Conservation (phyloP, 1,140 invertebrate species). For the Andricus grossulariae region DNA sequence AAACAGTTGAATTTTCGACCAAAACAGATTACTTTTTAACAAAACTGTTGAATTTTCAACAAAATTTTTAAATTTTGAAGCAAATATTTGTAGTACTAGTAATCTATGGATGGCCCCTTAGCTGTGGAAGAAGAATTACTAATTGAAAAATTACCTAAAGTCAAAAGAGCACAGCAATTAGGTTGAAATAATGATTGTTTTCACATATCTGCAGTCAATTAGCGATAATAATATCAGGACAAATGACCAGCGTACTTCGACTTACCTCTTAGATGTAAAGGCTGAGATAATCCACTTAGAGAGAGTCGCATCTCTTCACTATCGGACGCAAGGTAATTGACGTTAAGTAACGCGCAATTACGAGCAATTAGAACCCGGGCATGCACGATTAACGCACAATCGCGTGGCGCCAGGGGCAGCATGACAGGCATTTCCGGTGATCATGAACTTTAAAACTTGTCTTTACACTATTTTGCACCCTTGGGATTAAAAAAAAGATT, state of each 20-base stretch:
- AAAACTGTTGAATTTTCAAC: too few species aligned
- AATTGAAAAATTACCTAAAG: not conserved
- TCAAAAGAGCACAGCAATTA: not conserved
- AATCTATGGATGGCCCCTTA: too few species aligned
- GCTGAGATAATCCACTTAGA: conserved; percentile 37
- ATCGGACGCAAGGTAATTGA: conserved; percentile 47
- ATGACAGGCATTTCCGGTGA: not conserved
- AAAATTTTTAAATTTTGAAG: too few species aligned
- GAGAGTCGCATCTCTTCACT: conserved; percentile 29
- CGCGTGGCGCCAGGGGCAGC: conserved; percentile 5
- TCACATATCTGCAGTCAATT: not conserved
- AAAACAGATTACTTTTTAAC: too few species aligned
- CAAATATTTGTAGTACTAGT: too few species aligned
- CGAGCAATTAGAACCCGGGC: conserved; percentile 40
- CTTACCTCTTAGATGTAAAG: conserved; percentile 13
- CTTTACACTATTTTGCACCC: too few species aligned
- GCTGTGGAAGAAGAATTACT: not conserved
- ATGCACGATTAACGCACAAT: conserved; percentile 17
- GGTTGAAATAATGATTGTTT: not conserved
- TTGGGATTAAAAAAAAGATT: too few species aligned
- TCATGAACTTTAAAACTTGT: too few species aligned
- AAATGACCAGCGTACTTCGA: not conserved
- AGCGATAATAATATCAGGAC: conserved; percentile 8
- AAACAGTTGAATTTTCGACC: too few species aligned
- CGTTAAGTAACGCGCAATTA: conserved; percentile 51